Percentiles rank a stretch among this genome's conserved stretches.
phyloP scores from a whole-genome alignment of 2,113 vertebrate species.

The Genyomyrus donnyi region DNA sequence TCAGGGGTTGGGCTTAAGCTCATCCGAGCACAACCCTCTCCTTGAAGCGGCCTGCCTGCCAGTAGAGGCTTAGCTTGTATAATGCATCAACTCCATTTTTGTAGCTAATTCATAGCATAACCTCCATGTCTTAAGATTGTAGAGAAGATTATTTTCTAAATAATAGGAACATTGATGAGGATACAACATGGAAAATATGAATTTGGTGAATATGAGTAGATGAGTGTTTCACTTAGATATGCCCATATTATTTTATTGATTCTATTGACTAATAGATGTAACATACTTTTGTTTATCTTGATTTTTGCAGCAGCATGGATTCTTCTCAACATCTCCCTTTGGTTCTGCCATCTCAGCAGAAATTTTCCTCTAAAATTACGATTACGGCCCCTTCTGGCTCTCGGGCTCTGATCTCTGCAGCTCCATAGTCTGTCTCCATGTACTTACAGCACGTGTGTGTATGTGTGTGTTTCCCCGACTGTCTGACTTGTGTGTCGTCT shows the following conservation, averaged over 20 bases:
- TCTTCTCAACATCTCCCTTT: not conserved
- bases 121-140: not conserved
- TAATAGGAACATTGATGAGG: not conserved
- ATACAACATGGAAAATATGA: not conserved
- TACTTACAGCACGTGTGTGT: not conserved
- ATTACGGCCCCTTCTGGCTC: not conserved
- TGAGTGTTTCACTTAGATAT: not conserved
- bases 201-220: not conserved
- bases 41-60: not conserved
- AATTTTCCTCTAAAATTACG: not conserved
- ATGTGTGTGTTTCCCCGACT: not conserved
- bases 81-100: not conserved
- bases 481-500: not conserved
- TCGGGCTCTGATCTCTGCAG: not conserved
- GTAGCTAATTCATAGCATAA: not conserved
- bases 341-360: not conserved
- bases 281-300: not conserved
- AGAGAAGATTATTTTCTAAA: not conserved
- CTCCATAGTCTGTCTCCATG: not conserved
- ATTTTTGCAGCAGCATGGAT: not conserved
- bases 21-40: not conserved
- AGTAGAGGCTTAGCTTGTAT: not conserved
- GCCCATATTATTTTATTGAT: not conserved
- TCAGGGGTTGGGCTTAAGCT: not conserved
- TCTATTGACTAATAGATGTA: not conserved